Conservation (phyloP, 1,140 invertebrate species). For the Drosophila equinoxialis region DNA sequence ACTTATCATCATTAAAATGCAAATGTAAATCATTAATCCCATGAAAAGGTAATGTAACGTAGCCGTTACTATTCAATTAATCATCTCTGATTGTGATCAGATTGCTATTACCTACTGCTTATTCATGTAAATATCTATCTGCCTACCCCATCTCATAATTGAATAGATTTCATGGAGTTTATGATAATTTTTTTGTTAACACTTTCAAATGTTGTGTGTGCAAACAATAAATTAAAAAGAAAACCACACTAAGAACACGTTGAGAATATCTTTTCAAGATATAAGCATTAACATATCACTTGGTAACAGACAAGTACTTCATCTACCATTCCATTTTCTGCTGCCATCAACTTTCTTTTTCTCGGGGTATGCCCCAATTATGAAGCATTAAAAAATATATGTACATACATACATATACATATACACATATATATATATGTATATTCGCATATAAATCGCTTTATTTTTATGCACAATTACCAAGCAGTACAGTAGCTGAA, state of each 20-base stretch:
- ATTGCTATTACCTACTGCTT: background rate
- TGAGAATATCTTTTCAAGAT: background rate
- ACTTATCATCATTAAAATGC: slow-evolving; percentile 37
- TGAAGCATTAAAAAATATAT: slow-evolving; percentile 77
- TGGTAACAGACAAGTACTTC: background rate
- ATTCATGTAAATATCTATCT: background rate
- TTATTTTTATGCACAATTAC: slow-evolving; percentile 78
- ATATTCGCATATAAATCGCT: slow-evolving; percentile 74
- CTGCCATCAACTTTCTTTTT: slow-evolving; percentile 14
- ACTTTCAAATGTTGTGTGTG: no score
- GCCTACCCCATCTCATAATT: background rate
- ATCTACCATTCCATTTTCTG: background rate
- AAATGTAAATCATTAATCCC: slow-evolving; percentile 25
- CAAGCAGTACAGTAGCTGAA: slow-evolving; percentile 20
- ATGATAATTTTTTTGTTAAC: background rate
- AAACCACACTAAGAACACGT: background rate
- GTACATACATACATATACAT: background rate
- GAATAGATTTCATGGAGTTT: background rate
- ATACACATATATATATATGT: background rate
- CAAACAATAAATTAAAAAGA: background rate
- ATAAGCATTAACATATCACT: slow-evolving; percentile 40
- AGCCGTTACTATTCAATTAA: slow-evolving; percentile 7
- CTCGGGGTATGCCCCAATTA: slow-evolving; percentile 66
- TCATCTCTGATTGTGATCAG: slow-evolving; percentile 7
- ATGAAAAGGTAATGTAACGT: slow-evolving; percentile 3